Percentiles rank a stretch among this genome's conserved stretches.
Conservation (phyloP, 2,888 invertebrate species). For the Polietes domitor region DNA sequence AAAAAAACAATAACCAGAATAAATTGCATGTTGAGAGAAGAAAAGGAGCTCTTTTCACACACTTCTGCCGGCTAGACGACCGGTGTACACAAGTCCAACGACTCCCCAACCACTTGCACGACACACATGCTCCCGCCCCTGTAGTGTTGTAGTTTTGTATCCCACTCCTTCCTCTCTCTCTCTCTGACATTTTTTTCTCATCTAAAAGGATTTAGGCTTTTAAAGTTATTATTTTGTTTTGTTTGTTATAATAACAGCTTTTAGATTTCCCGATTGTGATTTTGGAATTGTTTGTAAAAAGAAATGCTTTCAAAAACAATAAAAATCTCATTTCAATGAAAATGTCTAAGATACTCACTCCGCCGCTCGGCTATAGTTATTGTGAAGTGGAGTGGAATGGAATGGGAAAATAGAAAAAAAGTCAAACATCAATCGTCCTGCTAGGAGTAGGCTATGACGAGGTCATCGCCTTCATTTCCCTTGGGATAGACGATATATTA, state of each 20-base stretch:
- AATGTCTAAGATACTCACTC: not conserved
- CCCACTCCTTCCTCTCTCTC: not conserved
- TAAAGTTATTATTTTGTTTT: conserved; percentile 23
- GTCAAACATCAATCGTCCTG: not conserved
- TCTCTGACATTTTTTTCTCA: not conserved
- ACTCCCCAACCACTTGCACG: not conserved
- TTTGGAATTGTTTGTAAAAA: not conserved
- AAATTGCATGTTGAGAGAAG: not conserved
- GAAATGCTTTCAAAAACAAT: not conserved
- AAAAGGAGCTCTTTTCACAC: not conserved
- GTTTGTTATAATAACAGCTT: not conserved
- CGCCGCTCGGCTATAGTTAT: not conserved
- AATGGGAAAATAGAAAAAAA: not conserved
- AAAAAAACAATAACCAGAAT: not conserved
- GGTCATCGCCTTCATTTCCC: not conserved
- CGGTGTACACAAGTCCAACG: conserved; percentile 2
- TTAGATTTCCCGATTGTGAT: conserved; percentile 6
- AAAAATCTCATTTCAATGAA: not conserved
- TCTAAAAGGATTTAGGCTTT: conserved; percentile 22
- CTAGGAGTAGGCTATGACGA: not conserved
- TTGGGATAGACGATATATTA: no score
- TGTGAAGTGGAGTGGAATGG: not conserved
- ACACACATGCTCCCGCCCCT: not conserved
- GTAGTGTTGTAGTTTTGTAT: not conserved
- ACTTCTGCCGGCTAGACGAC: conserved; percentile 11